phyloP scores from a whole-genome alignment of 1,140 invertebrate species.

The Gonioctena quinquepunctata region DNA sequence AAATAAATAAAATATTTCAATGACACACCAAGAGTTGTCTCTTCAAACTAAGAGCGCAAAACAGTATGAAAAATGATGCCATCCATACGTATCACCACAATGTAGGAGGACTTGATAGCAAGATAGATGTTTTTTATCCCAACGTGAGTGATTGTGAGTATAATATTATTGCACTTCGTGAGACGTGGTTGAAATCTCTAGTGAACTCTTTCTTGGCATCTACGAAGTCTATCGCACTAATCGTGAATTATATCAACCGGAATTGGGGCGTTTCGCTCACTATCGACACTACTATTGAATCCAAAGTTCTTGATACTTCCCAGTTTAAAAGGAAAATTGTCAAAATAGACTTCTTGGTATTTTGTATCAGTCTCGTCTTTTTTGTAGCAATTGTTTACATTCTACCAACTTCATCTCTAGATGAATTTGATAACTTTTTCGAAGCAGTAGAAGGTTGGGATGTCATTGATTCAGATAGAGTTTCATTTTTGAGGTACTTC shows the following conservation, averaged over 20 bases:
- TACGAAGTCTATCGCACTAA: slow-evolving; percentile 1
- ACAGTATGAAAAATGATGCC: background rate
- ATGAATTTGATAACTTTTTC: too few relatives aligned
- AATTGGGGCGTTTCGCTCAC: too few relatives aligned
- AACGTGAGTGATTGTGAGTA: slow-evolving; percentile 2
- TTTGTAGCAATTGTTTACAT: too few relatives aligned
- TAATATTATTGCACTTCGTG: slow-evolving; percentile 3
- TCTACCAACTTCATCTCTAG: too few relatives aligned
- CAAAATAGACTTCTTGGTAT: too few relatives aligned
- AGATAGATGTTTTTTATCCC: slow-evolving; percentile 6
- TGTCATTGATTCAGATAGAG: too few relatives aligned
- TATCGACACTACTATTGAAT: too few relatives aligned
- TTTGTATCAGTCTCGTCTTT: too few relatives aligned
- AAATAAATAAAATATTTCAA: background rate
- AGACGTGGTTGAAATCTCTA: background rate
- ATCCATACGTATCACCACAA: background rate
- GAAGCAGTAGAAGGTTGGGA: too few relatives aligned
- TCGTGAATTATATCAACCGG: background rate
- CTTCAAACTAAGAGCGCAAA: background rate
- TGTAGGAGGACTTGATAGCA: slow-evolving; percentile 8
- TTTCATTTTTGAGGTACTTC: too few relatives aligned
- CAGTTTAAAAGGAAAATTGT: too few relatives aligned
- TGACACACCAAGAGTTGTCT: background rate
- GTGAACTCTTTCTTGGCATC: slow-evolving; percentile 1
- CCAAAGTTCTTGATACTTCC: too few relatives aligned